phyloP scores from a whole-genome alignment of 2,113 vertebrate genomes.

The Ochotona princeps region DNA sequence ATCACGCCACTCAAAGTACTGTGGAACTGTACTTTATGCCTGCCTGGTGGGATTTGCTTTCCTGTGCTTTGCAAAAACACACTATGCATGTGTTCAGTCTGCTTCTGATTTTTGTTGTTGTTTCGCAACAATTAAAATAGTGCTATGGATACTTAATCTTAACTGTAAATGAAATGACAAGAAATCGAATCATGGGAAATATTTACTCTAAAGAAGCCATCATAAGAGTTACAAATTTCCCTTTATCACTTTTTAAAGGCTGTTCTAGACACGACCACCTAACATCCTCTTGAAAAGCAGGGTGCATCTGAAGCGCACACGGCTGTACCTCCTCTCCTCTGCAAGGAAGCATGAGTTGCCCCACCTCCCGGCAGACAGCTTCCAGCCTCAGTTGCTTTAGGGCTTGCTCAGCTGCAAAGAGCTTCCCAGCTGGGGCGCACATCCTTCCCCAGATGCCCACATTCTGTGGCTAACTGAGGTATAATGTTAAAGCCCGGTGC shows the following conservation, averaged over 20 bases:
- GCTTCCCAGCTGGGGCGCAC: not conserved
- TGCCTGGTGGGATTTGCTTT: not conserved
- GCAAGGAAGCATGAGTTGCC: not conserved
- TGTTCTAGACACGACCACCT: not conserved
- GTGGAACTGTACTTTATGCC: not conserved
- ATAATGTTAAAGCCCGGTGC: not conserved
- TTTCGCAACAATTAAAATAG: not conserved
- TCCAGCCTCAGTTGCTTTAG: conserved; percentile 16
- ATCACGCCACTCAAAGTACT: not conserved
- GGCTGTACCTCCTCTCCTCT: not conserved
- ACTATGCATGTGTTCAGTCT: not conserved
- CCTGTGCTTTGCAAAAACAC: not conserved
- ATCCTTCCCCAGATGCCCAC: not conserved
- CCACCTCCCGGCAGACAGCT: not conserved
- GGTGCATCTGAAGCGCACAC: not conserved
- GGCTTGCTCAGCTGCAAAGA: conserved; percentile 28
- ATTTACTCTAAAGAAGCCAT: not conserved
- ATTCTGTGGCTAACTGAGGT: not conserved
- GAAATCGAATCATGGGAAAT: not conserved
- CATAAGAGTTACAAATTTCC: not conserved
- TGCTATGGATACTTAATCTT: not conserved
- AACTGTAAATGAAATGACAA: conserved; percentile 43
- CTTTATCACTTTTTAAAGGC: conserved; percentile 32
- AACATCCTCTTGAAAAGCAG: not conserved
- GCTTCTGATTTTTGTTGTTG: not conserved